Evolutionary conservation across 1,140 invertebrate species (phyloP), one percentile per base, ranked within the genome.

Genomic region (Neocloeon triangulifer): DNA sequence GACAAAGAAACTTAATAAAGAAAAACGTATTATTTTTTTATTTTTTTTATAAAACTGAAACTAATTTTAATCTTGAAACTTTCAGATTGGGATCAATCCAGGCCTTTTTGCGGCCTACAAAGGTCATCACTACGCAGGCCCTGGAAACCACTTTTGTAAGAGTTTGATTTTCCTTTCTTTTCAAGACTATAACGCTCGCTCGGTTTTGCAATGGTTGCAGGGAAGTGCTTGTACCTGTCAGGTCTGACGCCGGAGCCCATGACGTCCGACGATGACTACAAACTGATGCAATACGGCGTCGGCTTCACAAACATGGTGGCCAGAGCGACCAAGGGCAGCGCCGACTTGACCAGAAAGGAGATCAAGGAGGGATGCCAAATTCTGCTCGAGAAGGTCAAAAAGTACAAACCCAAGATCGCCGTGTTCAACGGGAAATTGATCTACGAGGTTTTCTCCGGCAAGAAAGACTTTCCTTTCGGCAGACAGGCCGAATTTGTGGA

Each of bases 361-460:
- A 94, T 96, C 43, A 88, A 91, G 58, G 85, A 94, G 64, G 89
- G 89, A 43, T 84, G 80, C 43, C 72, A 78, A 51, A 72, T 89
- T 44, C 55, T 96, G 36, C 59, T 81, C 37, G 82, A 91, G 51
- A 97, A 96, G 55, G 57, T 97, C 37, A 68, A 76, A 53, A 77
- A 78, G 43, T 96, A 78, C 60, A 73, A 75, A 46, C 91, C 89
- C 33, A 94, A 95, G 64, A 88, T 96, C 46, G 89, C 86, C 22
- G 89, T 94, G 14, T 97, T 96, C 51, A 97, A 97, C 65, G 89
- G 89, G 5, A 95, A 95, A 63, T 67, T 94, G 34, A 96, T 95
- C 41, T 95, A 92, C 60, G 86, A 94, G 60, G 82, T 92, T 14
- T 95, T 94, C 61, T 84, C 79, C 33, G 89, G 88, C 6, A 92